Base-by-base conservation (phyloP, 2,888 invertebrate species). In the Dasypogon diadema region DNA sequence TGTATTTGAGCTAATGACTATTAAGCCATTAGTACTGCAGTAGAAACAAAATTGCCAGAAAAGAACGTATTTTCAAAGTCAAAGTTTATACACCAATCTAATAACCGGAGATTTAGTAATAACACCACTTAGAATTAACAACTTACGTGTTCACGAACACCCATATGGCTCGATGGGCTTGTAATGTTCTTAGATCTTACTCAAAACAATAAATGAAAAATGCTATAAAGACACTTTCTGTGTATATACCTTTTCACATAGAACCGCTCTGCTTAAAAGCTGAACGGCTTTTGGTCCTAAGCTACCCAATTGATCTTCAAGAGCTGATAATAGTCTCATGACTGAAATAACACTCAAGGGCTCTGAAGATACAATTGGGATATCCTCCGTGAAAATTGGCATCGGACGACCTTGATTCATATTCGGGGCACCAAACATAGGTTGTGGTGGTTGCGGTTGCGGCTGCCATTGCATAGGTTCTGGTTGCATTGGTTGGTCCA, bases 221-320 rank as follows among this genome's bases (percentile, higher is more conserved):
- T 51, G 48, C 16, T 51, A 68, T 51, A 24, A 51, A 42, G 63
- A 24, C 48, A 51, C 26, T 46, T 60, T 6, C 24, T 42, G 22
- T 73, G 16, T 63, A 48, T 76, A 58, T 78, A 78, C 78, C 78
- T 78, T 78, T 75, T 77, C 76, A 48, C 56, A 37, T 48, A 78
- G 30, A 37, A 77, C 65, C 30, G 78, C 76, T 58, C 76, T 55
- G 42, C 77, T 77, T 30, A 78, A 76, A 14, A 78, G 77, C 37
- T 78, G 77, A 48, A 78, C 73, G 37, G 77, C 77, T 63, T 76
- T 68, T 46, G 77, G 77, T 18, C 78, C 78, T 54, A 78, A 75
- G 58, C 78, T 78, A 22, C 78, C 78, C 75, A 78, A 76, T n/a
- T 77, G 72, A 42, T 77, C 76, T 72, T 78, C 78, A 51, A 78